phyloP scores from a whole-genome alignment of 2,888 invertebrate species.

The Rotaria magnacalcarata region DNA sequence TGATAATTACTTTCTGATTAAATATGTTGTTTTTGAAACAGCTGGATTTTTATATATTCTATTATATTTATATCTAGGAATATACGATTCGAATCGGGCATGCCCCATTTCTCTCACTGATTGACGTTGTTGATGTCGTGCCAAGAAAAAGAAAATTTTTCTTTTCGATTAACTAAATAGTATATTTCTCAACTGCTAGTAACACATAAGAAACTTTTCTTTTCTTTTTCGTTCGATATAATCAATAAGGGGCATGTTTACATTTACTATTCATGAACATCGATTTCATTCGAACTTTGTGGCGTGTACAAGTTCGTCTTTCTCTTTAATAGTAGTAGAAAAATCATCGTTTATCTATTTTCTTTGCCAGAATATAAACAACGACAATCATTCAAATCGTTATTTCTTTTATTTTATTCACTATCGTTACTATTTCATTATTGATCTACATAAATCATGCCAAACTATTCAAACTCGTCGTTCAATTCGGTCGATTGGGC shows the following conservation, averaged over 20 bases:
- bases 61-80: too few relatives aligned
- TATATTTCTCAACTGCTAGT: too few relatives aligned
- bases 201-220: neutral
- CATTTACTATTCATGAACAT: neutral
- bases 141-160: neutral
- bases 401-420: neutral
- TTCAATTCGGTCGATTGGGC: neutral
- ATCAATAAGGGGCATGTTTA: neutral
- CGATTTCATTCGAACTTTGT: neutral
- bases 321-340: neutral
- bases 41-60: too few relatives aligned
- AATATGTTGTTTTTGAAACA: too few relatives aligned
- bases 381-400: neutral
- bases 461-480: constrained; percentile 2
- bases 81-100: too few relatives aligned
- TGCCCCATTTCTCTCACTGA: too few relatives aligned
- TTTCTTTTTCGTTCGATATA: neutral
- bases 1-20: too few relatives aligned
- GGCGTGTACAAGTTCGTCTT: neutral
- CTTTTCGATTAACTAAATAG: neutral
- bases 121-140: neutral
- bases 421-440: neutral
- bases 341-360: neutral
- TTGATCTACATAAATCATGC: neutral
- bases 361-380: neutral